Evolutionary conservation across 2,888 invertebrate species (phyloP), one percentile per base, ranked within the genome.

Genomic region (Hofmannophila pseudospretella): DNA sequence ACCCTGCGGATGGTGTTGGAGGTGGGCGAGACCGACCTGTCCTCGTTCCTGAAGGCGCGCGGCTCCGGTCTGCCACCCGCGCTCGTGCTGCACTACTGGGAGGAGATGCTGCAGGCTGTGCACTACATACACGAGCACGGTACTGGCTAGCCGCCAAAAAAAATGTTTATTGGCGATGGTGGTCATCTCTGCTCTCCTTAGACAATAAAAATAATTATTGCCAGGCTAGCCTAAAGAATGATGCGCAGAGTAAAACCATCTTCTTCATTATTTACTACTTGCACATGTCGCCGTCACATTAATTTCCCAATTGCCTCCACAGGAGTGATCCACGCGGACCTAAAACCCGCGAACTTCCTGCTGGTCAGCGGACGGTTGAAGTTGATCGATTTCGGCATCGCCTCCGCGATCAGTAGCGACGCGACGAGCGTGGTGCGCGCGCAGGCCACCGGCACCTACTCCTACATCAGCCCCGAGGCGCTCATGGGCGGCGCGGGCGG

Each of bases 301-400:
- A n/a, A n/a, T n/a, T n/a, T n/a, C n/a, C n/a, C n/a, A n/a, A n/a
- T n/a, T n/a, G n/a, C n/a, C n/a, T n/a, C n/a, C n/a, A n/a, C n/a
- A 96, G 96, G 95, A 35, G 95, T 99, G 1, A 96, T 99, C 54
- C 99, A 99, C 80, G 95, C 97, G 0, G 99, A 99, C 78, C 80
- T 99, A 51, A 99, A 99, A 74, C 99, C 99, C 0, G 96, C 96
- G 0, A 99, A 99, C 80, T 99, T 99, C 77, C 88, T 99, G 27
- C 88, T 96, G 64, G 94, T 96, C 4, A 90, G 92, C 45, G 95
- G 94, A 1, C 90, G 93, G 28, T 77, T 99, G 37, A 99, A 99
- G 85, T 85, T 99, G 39, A 99, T 99, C 50, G 99, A 99, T 87
- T 99, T 99, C 86, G 99, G 98, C 36, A 97, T 99, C 61, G 95